phyloP scores from a whole-genome alignment of 2,888 invertebrate species.

The Pseudanteris insignis region DNA sequence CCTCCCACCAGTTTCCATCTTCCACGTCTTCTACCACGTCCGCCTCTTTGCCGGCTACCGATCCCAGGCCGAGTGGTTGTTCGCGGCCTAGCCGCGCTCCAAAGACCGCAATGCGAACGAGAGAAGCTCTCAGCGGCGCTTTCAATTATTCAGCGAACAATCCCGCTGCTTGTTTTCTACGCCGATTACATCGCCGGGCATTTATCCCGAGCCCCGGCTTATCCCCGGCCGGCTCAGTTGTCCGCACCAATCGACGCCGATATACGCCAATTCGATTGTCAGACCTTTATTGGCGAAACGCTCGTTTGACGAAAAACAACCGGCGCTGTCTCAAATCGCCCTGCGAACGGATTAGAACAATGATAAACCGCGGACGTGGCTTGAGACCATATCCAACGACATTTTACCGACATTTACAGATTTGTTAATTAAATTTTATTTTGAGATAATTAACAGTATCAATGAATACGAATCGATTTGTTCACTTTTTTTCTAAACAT shows the following conservation, averaged over 20 bases:
- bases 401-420: too few species aligned
- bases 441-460: too few species aligned
- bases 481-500: too few species aligned
- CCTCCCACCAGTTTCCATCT: slow-evolving; percentile 37
- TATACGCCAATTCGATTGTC: slow-evolving; percentile 45
- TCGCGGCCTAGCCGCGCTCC: slow-evolving; percentile 33
- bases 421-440: too few species aligned
- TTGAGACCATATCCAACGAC: too few species aligned
- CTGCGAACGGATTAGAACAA: slow-evolving; percentile 12
- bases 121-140: slow-evolving; percentile 66
- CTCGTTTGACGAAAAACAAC: slow-evolving; percentile 33
- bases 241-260: slow-evolving; percentile 45
- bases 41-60: slow-evolving; percentile 26
- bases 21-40: slow-evolving; percentile 21
- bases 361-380: slow-evolving; percentile 7
- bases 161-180: slow-evolving; percentile 66
- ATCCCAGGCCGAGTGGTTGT: slow-evolving; percentile 31
- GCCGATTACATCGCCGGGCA: slow-evolving; percentile 66
- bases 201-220: slow-evolving; percentile 60
- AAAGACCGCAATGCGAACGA: slow-evolving; percentile 61
- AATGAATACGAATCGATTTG: too few species aligned
- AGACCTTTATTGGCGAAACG: slow-evolving; percentile 43
- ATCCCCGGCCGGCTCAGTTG: slow-evolving; percentile 47
- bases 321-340: slow-evolving; percentile 20
- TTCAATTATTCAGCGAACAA: slow-evolving; percentile 67